Evolutionary conservation across 2,888 invertebrate genomes (phyloP), one percentile per base, ranked within the genome.

Genomic region (Agrotis ipsilon): DNA sequence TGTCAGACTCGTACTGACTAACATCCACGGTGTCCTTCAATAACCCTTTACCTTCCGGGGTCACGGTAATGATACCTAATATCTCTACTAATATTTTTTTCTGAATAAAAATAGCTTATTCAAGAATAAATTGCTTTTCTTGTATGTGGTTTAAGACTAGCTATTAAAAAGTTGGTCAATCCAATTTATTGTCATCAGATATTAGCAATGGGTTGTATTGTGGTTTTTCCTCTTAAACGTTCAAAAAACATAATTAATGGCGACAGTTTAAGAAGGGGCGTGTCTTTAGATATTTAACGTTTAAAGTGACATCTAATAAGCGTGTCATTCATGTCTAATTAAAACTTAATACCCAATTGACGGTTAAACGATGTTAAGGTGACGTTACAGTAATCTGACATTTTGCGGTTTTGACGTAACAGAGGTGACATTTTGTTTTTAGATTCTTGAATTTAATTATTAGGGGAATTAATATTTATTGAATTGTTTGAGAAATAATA

Each of bases 221-320:
- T 66, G 75, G 75, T 75, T 18, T 46, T 0, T 39, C 39, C 39
- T 39, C 39, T 39, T 39, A 39, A 16, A 54, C 19, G n/a, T 18
- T 16, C 62, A 32, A 46, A 65, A 18, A 43, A 45, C 16, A 11
- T 52, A 63, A 75, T 67, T 46, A 18, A 16, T 1, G 43, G 48
- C 39, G 52, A 46, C 24, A 46, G 70, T 61, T 63, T 52, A 1
- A 43, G 3, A 45, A 49, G 45, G 57, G 76, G 67, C 67, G 76
- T 80, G 71, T 75, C 61, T 51, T 46, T 27, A 4, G 75, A 64
- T 75, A 75, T 75, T 78, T 71, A 6, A 43, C 14, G 24, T 64
- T 69, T 60, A 52, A 45, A 58, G 49, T 64, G 61, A 64, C 57
- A 67, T 18, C 13, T 57, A 71, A 45, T 24, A 45, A 49, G 13